Base-by-base conservation (phyloP, 2,113 vertebrate genomes). In the Ageneiosus marmoratus region DNA sequence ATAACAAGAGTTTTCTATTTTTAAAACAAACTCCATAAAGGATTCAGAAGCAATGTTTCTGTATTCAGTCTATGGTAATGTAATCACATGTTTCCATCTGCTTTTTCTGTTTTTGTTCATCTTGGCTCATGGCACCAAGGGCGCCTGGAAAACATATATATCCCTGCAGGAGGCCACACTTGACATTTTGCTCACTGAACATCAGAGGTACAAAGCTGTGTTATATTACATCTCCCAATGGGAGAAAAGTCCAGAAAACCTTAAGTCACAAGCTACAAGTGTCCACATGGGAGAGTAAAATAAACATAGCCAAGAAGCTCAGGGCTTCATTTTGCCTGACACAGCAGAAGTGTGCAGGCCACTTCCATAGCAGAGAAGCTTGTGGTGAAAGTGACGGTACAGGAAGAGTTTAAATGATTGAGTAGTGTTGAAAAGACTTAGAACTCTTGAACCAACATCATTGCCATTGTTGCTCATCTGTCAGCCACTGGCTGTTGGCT, bases 161-260 rank as follows among this genome's bases (percentile, higher is more conserved):
- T 90, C 87, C 65, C 60, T 86, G 88, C 85, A 75, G 82, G 86
- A 73, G 88, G 81, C 80, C 86, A 44, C 67, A 60, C 77, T 85
- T 77, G 79, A 84, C 83, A 86, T 83, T 90, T 81, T 79, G 88
- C 56, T 67, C 76, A 86, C 58, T 84, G 88, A 83, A 69, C 74
- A 83, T 83, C 74, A 83, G 73, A 46, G 4, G n/a, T 65, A 44
- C 50, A 65, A 29, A 56, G 67, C 50, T 56, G n/a, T 15, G 29
- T 89, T 83, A 83, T 60, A 87, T 91, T 86, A 82, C 62, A 41
- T 86, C 89, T 89, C 89, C 90, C 86, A 41, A 11, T 80, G 87
- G 92, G 88, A 90, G 63, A 65, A 79, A 65, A 70, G 83, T 76
- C 87, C 84, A 88, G 89, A 92, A 93, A 91, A 53, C 83, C 87